Base-by-base conservation (phyloP, 2,113 vertebrate species). In the Anhinga rufa region DNA sequence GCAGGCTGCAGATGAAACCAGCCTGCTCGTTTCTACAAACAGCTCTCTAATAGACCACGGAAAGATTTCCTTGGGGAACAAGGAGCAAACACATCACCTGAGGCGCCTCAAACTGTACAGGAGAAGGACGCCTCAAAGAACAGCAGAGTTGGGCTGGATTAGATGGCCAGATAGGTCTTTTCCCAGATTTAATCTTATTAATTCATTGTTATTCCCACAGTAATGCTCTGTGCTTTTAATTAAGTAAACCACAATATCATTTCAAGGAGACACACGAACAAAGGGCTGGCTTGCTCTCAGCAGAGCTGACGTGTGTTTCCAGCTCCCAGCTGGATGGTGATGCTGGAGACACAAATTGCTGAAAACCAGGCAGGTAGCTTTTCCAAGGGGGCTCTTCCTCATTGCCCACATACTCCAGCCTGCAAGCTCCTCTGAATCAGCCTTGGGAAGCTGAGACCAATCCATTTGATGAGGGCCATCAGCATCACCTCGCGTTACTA, bases 181-280 rank as follows among this genome's bases (percentile, higher is more conserved):
- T 28, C 92, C 79, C 80, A 88, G 88, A 93, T 93, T 69, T 92
- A 55, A 93, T 74, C 88, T 95, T 17, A 9, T 42, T 65, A 65
- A 77, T 94, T 88, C 86, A 34, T 54, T 54, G 58, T 71, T 72
- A 74, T 88, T 81, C 86, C 80, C 79, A 42, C 86, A 76, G 76
- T 12, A 44, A 90, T 0, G 32, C n/a, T 80, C 44, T 25, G 24
- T 70, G 81, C 12, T 81, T 90, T 97, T 95, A 83, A 97, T 96
- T 86, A 94, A 88, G 72, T 9, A 38, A 82, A 57, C 20, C 94
- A 65, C 91, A 89, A 58, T 18, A 62, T 81, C 88, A 38, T 32
- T 34, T 86, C 76, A 91, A 97, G 96, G 90, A 94, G 88, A 82
- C 1, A 1, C 18, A 42, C 0, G 25, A 79, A 55, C 82, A 95